Conservation (phyloP, 1,140 invertebrate genomes). For the Bombus waltoni region DNA sequence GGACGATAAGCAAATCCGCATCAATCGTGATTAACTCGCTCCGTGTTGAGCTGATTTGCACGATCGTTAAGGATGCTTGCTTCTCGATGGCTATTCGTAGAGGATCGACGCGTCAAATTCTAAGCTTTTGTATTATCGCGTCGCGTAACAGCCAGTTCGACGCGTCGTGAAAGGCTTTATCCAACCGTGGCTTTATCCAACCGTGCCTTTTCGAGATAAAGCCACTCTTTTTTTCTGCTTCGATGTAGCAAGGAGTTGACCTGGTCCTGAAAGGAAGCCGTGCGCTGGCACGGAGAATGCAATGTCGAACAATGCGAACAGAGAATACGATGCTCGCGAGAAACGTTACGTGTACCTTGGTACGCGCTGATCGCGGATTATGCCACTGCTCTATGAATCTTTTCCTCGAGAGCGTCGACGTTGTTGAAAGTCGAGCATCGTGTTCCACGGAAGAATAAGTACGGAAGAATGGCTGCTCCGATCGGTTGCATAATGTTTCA, state of each 20-base stretch:
- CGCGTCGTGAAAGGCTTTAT: constrained; percentile 37
- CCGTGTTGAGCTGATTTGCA: neutral
- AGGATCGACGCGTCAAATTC: constrained; percentile 23
- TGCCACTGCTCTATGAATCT: neutral
- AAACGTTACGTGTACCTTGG: neutral
- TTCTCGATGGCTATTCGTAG: neutral
- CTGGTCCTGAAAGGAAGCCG: neutral
- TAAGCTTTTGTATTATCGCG: constrained; percentile 2
- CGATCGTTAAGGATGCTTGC: neutral
- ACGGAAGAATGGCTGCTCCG: no score
- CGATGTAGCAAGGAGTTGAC: constrained; percentile 23
- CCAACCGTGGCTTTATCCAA: constrained; percentile 40
- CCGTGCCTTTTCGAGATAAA: constrained; percentile 38
- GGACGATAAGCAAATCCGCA: neutral
- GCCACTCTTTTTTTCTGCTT: neutral
- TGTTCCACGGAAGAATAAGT: neutral
- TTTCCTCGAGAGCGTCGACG: neutral
- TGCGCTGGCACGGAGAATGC: neutral
- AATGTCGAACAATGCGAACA: constrained; percentile 8
- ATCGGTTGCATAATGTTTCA: neutral
- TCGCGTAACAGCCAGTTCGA: neutral
- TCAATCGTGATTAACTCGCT: constrained; percentile 12
- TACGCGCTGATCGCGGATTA: neutral
- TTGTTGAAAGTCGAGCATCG: neutral
- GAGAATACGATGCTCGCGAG: neutral